A percentile compares a stretch with the other conserved stretches of the same genome.
phyloP scores from a whole-genome alignment of 2,888 invertebrate species.

The Dyspetes luteomarginatus region DNA sequence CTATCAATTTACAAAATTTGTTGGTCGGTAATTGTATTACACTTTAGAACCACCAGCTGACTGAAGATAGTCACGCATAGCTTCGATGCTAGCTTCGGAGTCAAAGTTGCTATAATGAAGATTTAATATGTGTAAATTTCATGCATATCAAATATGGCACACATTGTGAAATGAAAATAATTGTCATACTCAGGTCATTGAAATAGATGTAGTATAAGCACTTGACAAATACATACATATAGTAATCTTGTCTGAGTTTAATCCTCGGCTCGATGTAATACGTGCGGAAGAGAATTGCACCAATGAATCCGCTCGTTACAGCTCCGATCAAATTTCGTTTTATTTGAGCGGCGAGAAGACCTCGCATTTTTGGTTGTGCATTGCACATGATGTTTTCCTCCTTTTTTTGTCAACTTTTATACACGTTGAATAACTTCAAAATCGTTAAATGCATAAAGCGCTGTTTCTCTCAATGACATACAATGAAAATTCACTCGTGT shows the following conservation, averaged over 20 bases:
- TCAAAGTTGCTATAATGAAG: conserved; percentile 40
- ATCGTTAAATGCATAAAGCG: background rate
- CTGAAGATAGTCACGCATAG: conserved; percentile 54
- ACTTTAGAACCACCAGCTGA: conserved; percentile 35
- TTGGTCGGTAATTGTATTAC: conserved; percentile 3
- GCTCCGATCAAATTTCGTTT: conserved; percentile 52
- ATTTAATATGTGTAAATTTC: background rate
- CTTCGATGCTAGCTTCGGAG: conserved; percentile 48
- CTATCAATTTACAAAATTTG: background rate
- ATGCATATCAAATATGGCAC: too few species aligned
- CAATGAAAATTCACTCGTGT: background rate
- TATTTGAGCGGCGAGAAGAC: conserved; percentile 44
- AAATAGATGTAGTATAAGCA: background rate
- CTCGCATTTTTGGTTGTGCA: conserved; percentile 55
- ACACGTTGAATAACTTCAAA: background rate
- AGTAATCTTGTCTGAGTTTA: conserved; percentile 50
- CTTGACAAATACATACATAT: conserved; percentile 39
- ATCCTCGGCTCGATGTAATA: conserved; percentile 33
- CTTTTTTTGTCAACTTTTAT: background rate
- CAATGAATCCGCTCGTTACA: conserved; percentile 19
- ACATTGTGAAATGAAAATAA: too few species aligned
- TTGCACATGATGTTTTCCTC: conserved; percentile 47
- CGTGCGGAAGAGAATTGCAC: conserved; percentile 50
- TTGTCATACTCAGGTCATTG: background rate
- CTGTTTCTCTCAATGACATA: background rate